Percentiles rank a stretch among this genome's conserved stretches.
phyloP scores from a whole-genome alignment of 2,888 invertebrate genomes.

The Phengaris arion region DNA sequence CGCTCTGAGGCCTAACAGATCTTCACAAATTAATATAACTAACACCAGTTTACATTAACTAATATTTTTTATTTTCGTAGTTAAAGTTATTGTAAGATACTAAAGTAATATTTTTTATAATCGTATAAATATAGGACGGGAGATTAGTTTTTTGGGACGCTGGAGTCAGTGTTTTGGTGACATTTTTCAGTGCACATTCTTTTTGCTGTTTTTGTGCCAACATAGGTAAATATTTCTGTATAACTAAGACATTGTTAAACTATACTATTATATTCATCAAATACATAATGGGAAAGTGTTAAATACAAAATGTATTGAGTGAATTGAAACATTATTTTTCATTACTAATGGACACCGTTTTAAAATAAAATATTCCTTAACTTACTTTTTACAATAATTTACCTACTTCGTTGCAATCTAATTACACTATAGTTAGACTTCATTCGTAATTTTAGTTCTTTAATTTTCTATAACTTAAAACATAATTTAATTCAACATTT shows the following conservation, averaged over 20 bases:
- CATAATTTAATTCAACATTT: background rate
- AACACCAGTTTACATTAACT: background rate
- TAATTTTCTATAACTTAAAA: constrained; percentile 22
- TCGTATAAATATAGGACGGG: constrained; percentile 75
- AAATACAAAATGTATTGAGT: background rate
- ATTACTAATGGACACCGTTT: background rate
- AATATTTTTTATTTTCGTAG: background rate
- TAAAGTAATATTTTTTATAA: constrained; percentile 2
- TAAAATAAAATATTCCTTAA: constrained; percentile 23
- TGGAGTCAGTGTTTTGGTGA: constrained; percentile 37
- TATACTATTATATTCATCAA: background rate
- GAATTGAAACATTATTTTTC: background rate
- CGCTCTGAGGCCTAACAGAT: too few relatives aligned
- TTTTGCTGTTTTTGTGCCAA: background rate
- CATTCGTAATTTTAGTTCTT: background rate
- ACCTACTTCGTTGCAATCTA: constrained; percentile 62
- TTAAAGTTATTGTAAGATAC: background rate
- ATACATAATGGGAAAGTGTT: background rate
- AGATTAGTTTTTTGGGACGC: constrained; percentile 48
- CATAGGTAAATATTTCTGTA: background rate
- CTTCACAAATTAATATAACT: too few relatives aligned
- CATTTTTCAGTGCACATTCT: background rate
- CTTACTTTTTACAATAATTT: constrained; percentile 47
- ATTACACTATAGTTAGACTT: constrained; percentile 32
- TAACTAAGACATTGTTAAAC: background rate